phyloP scores from a whole-genome alignment of 2,888 invertebrate genomes.

The Drosophila picticornis region DNA sequence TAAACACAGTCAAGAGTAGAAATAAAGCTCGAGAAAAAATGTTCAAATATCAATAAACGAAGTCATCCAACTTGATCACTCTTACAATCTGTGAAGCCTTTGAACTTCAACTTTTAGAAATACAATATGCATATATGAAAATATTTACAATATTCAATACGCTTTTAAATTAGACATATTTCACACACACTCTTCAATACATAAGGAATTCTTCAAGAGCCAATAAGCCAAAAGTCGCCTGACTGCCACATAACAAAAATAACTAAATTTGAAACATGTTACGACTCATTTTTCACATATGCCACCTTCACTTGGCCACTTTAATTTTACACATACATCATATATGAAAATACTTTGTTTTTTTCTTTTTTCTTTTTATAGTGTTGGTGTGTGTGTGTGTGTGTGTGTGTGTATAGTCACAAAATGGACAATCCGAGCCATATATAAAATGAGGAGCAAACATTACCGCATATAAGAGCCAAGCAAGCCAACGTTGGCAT shows the following conservation, averaged over 20 bases:
- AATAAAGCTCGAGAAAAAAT: background rate
- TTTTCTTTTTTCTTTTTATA: background rate
- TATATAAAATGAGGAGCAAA: constrained; percentile 48
- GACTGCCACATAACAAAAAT: constrained; percentile 54
- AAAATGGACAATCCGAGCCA: constrained; percentile 52
- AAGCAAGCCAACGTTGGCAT: constrained; percentile 64
- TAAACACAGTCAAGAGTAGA: background rate
- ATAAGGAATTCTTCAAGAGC: constrained; percentile 27
- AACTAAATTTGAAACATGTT: constrained; percentile 41
- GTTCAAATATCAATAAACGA: background rate
- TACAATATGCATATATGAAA: background rate
- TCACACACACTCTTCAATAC: background rate
- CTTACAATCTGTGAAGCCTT: background rate
- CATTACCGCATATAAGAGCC: constrained; percentile 55
- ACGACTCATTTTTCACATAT: constrained; percentile 59
- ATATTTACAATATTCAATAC: background rate
- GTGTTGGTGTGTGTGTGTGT: constrained; percentile 8
- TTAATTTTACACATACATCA: constrained; percentile 48
- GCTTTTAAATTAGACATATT: background rate
- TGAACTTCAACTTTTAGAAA: too few species aligned
- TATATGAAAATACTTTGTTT: background rate
- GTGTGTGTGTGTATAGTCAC: constrained; percentile 31
- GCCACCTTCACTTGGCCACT: constrained; percentile 58
- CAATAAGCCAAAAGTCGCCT: constrained; percentile 41
- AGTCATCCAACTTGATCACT: background rate